Base-by-base conservation (phyloP, 2,797 vertebrate species). In the Carduelis carduelis region DNA sequence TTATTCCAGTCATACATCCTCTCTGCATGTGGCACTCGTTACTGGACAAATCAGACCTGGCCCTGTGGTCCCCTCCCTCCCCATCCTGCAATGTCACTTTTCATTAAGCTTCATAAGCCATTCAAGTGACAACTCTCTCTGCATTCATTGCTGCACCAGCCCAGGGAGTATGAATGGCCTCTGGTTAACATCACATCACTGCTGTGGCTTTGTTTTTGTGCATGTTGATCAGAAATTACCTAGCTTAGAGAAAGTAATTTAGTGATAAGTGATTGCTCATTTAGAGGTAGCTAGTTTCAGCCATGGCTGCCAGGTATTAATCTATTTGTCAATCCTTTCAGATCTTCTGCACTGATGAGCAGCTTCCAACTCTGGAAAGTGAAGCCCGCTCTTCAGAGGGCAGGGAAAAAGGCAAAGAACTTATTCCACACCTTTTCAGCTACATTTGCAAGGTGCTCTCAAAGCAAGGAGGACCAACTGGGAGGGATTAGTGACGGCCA, bases 181-280 rank as follows among this genome's bases (percentile, higher is more conserved):
- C 88, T 97, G 93, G 95, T 97, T 97, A 97, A 96, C 89, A 96
- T 66, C 72, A 4, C 81, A 90, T 80, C 92, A 70, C 87, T 78
- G 83, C 47, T 14, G 14, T 81, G 75, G 59, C 91, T 94, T 91
- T 96, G 83, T 88, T 95, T 95, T 95, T 96, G 84, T 93, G 90
- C 68, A 93, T 95, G 96, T 95, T 97, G 96, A 98, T 98, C 98
- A 98, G 93, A 98, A 97, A 97, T 97, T 97, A 97, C 95, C 87
- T 94, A 83, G 89, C 94, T 97, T 94, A 96, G 89, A 97, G 87
- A 96, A 98, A 97, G 97, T 95, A 97, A 98, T 98, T 98, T 97
- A 97, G 87, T 96, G 96, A 96, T 96, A 98, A 98, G 97, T 97
- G 91, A 97, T 96, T 97, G 97, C 95, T 96, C 18, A 2, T 96